A percentile compares a stretch with the other conserved stretches of the same genome.
Conservation (phyloP, 2,797 vertebrate genomes). For the Pagetopsis macropterus region DNA sequence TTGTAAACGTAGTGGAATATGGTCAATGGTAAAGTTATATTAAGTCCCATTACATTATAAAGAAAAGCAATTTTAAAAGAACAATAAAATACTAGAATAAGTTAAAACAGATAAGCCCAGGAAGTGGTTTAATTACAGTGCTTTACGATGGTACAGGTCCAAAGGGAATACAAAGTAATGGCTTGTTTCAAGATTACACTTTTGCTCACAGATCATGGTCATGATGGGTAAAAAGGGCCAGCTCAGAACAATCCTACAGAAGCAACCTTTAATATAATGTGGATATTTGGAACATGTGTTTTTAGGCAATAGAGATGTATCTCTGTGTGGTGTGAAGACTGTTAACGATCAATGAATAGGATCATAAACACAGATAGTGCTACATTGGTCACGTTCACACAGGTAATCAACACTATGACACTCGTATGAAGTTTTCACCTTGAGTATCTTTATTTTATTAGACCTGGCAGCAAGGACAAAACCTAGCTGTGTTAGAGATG, state of each 20-base stretch:
- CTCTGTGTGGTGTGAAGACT: not conserved
- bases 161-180: not conserved
- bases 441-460: not conserved
- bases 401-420: not conserved
- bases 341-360: not conserved
- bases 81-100: not conserved
- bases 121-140: conserved; percentile 11
- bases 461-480: not conserved
- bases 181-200: not conserved
- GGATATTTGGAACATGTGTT: not conserved
- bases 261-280: not conserved
- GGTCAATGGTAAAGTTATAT: not conserved
- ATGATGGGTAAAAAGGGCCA: no score
- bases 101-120: not conserved
- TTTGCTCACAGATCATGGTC: not conserved
- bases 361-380: not conserved
- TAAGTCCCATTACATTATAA: not conserved
- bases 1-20: not conserved
- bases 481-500: not conserved
- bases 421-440: not conserved
- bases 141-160: conserved; percentile 7
- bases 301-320: not conserved
- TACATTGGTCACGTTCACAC: not conserved
- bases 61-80: not conserved
- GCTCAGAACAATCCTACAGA: not conserved